phyloP scores from a whole-genome alignment of 2,113 vertebrate genomes.

The Casuarius casuarius region DNA sequence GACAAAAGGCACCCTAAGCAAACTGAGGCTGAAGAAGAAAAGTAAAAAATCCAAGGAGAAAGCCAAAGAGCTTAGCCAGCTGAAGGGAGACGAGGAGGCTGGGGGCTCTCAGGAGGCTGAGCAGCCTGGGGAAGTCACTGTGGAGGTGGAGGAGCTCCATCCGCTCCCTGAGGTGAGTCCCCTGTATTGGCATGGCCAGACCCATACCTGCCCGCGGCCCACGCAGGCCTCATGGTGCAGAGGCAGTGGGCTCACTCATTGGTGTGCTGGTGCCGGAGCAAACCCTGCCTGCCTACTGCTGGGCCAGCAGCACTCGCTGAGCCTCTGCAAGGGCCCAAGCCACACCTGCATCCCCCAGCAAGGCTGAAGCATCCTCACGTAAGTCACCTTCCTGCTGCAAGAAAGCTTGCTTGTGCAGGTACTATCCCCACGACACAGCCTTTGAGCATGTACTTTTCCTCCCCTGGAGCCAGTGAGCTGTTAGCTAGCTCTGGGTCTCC shows the following conservation, averaged over 20 bases:
- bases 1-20: slow-evolving; percentile 76
- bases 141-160: slow-evolving; percentile 89
- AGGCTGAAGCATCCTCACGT: neutral
- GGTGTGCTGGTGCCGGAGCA: neutral
- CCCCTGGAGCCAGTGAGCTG: neutral
- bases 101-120: slow-evolving; percentile 54
- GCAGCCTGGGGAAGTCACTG: slow-evolving; percentile 84
- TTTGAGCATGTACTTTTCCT: neutral
- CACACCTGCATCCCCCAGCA: neutral
- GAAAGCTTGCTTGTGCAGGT: neutral
- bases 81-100: slow-evolving; percentile 31
- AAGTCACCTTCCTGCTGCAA: fast-evolving
- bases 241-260: neutral
- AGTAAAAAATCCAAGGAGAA: slow-evolving; percentile 82
- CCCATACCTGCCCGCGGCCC: fast-evolving
- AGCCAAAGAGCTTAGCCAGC: slow-evolving; percentile 50
- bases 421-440: neutral
- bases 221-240: neutral
- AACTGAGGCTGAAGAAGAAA: slow-evolving; percentile 83
- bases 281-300: neutral
- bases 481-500: neutral
- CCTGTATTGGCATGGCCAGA: neutral
- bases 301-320: neutral
- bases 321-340: neutral
- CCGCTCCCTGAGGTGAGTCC: slow-evolving; percentile 86